Percentiles rank a stretch among this genome's conserved stretches.
phyloP scores from a whole-genome alignment of 2,797 vertebrate genomes.

The Crypturellus tataupa region DNA sequence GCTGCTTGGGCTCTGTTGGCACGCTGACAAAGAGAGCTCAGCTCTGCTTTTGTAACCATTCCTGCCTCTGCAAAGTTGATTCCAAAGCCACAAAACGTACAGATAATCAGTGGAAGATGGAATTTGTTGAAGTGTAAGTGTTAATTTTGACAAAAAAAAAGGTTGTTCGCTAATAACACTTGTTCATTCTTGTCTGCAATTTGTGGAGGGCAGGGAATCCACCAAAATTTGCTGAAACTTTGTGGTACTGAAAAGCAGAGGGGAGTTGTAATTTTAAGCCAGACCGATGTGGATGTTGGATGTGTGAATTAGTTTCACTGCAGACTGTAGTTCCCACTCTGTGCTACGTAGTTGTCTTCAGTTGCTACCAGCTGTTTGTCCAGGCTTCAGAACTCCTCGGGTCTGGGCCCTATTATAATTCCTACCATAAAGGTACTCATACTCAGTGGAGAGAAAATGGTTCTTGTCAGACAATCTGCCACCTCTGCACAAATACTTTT shows the following conservation, averaged over 20 bases:
- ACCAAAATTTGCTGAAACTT: not conserved
- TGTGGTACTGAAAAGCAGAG: accelerated
- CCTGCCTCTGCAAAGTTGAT: not conserved
- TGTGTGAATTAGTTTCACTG: not conserved
- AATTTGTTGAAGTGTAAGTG: not conserved
- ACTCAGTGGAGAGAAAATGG: accelerated
- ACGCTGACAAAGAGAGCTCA: accelerated
- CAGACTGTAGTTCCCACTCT: not conserved
- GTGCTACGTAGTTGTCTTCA: not conserved
- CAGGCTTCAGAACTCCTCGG: not conserved
- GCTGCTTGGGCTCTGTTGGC: not conserved
- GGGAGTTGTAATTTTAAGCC: not conserved
- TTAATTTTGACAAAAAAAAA: not conserved
- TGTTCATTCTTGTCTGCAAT: not conserved
- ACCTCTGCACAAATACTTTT: not conserved
- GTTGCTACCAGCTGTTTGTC: not conserved
- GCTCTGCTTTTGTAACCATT: not conserved
- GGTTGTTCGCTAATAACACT: not conserved
- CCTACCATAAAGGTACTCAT: not conserved
- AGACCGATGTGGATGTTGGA: accelerated
- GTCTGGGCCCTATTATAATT: not conserved
- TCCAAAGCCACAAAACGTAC: not conserved
- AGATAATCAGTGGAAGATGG: not conserved
- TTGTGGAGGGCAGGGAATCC: not conserved
- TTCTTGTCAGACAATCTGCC: not conserved